These are phyloP conservation scores for Plectrocnemia conspersa DNA, from an alignment of 1,140 invertebrate genomes.

Conservation along the genomic window DNA sequence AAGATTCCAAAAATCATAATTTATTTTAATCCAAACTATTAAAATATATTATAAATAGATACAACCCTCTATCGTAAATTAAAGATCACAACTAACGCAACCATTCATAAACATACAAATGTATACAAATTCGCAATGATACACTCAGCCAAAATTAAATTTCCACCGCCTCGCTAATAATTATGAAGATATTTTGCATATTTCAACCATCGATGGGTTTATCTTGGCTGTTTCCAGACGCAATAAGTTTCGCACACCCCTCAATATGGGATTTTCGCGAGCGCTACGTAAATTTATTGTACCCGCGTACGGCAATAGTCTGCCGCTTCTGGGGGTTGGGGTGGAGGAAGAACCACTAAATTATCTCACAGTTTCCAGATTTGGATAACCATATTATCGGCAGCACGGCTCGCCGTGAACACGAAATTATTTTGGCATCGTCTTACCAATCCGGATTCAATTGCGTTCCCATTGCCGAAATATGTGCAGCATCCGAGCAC, in stretches of 20 bases:
- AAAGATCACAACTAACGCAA: no score
- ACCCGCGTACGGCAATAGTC: conserved; percentile 5
- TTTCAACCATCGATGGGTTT: no score
- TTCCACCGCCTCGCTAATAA: no score
- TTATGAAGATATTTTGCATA: no score
- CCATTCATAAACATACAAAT: no score
- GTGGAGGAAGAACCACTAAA: conserved; percentile 22
- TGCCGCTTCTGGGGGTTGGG: conserved; percentile 18
- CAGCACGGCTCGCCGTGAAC: conserved; percentile 9
- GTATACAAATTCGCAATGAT: no score
- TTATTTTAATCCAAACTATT: no score
- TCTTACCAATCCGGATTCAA: conserved; percentile 30
- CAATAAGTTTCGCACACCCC: neutral
- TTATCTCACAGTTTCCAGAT: conserved; percentile 32
- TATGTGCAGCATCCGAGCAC: conserved; percentile 17
- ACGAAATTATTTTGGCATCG: conserved; percentile 33
- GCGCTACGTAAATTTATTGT: conserved; percentile 15
- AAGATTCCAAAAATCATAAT: no score
- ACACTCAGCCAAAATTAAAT: no score
- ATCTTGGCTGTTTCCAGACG: conserved; percentile 10
- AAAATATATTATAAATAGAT: no score
- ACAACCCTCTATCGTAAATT: no score
- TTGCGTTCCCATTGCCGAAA: conserved; percentile 25
- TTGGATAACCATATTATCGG: conserved; percentile 32
- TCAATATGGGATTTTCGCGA: no score